Percentiles rank a stretch among this genome's conserved stretches.
Evolutionary conservation across 2,888 invertebrate genomes (phyloP).

Genomic region (Lottia scabra): DNA sequence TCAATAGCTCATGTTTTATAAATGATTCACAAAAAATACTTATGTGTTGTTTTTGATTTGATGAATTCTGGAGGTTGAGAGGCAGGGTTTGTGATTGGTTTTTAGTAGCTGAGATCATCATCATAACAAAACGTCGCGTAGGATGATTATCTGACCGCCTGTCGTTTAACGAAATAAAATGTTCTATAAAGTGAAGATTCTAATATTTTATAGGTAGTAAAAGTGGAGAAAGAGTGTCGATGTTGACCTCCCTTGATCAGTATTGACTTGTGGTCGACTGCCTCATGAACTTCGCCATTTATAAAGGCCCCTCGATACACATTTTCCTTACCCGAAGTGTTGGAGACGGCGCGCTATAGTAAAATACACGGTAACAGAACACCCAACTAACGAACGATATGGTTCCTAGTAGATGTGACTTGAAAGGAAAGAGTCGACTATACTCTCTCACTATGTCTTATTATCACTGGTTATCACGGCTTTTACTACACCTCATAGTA

Average conservation of each 20-base stretch:
- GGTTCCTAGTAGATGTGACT: neutral
- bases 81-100: too few species aligned
- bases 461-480: neutral
- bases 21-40: too few species aligned
- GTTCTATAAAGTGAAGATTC: too few species aligned
- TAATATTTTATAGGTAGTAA: too few species aligned
- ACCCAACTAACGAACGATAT: constrained; percentile 4
- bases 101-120: too few species aligned
- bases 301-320: neutral
- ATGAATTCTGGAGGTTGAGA: too few species aligned
- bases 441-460: neutral
- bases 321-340: neutral
- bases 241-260: neutral
- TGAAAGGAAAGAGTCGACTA: neutral
- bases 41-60: too few species aligned
- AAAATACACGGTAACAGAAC: neutral
- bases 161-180: too few species aligned
- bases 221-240: too few species aligned
- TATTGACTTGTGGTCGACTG: neutral
- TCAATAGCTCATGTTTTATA: too few species aligned
- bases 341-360: constrained; percentile 3
- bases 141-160: too few species aligned
- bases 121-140: too few species aligned
- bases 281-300: constrained; percentile 7
- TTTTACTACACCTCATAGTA: neutral